phyloP scores from a whole-genome alignment of 2,888 invertebrate genomes.

The Habrosyne pyritoides region DNA sequence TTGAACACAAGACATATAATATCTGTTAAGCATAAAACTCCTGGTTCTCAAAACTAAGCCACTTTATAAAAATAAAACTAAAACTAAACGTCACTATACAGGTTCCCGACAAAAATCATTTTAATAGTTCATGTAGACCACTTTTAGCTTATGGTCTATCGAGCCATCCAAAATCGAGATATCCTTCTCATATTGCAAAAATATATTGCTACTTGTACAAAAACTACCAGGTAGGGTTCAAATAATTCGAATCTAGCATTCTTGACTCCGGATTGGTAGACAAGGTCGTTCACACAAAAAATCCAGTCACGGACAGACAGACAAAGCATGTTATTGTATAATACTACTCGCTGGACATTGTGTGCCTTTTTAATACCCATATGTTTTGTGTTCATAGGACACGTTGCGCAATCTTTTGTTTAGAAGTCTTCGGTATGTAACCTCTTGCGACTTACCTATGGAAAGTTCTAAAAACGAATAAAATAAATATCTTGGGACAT shows the following conservation, averaged over 20 bases:
- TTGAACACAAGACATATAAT: too few species aligned
- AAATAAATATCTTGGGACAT: too few species aligned
- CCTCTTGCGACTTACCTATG: too few species aligned
- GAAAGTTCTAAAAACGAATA: too few species aligned
- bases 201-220: not conserved
- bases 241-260: constrained; percentile 12
- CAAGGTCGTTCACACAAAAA: constrained; percentile 30
- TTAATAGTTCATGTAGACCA: too few species aligned
- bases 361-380: constrained; percentile 2
- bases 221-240: not conserved
- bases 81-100: too few species aligned
- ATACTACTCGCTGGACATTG: constrained; percentile 2
- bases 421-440: not conserved
- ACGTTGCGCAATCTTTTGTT: not conserved
- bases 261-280: constrained; percentile 15
- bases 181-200: not conserved
- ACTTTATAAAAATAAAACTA: too few species aligned
- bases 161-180: too few species aligned
- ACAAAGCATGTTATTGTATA: constrained; percentile 14
- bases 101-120: too few species aligned
- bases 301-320: constrained; percentile 26
- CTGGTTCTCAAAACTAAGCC: too few species aligned
- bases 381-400: not conserved
- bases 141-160: too few species aligned
- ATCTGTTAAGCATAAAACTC: too few species aligned